Evolutionary conservation across 2,888 invertebrate species (phyloP).

Genomic region (Macrophya alboannulata): DNA sequence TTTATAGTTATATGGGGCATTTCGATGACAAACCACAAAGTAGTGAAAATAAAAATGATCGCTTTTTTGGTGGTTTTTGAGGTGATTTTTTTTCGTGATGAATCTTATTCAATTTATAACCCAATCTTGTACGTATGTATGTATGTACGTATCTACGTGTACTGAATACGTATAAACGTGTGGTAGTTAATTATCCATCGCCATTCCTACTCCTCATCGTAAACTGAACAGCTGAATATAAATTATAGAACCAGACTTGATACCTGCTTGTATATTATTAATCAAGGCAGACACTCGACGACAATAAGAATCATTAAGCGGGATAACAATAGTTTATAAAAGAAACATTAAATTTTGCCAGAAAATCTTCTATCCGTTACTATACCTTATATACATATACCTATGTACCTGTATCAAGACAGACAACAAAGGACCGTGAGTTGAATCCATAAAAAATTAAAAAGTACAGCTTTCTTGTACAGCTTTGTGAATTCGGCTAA

Average conservation of each 20-base stretch:
- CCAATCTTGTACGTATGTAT: neutral
- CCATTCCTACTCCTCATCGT: neutral
- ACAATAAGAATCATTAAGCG: slow-evolving; percentile 50
- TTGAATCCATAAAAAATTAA: slow-evolving; percentile 6
- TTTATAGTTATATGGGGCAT: too few relatives aligned
- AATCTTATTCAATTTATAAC: slow-evolving; percentile 23
- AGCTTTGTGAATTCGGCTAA: neutral
- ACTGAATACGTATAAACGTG: neutral
- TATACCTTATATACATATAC: too few relatives aligned
- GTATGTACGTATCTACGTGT: neutral
- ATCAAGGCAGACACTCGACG: slow-evolving; percentile 41
- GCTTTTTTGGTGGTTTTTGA: too few relatives aligned
- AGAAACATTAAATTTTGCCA: slow-evolving; percentile 6
- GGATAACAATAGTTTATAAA: neutral
- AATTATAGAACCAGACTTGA: slow-evolving; percentile 37
- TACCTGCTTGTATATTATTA: slow-evolving; percentile 18
- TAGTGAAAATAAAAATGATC: neutral
- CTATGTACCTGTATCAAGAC: neutral
- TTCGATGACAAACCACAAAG: too few relatives aligned
- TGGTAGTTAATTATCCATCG: slow-evolving; percentile 1
- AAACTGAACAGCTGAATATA: slow-evolving; percentile 32
- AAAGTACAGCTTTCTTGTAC: too few relatives aligned
- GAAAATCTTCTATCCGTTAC: neutral
- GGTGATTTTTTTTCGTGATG: neutral
- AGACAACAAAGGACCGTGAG: neutral